Conservation (phyloP, 2,888 invertebrate genomes). For the Anagyrus pseudococci region DNA sequence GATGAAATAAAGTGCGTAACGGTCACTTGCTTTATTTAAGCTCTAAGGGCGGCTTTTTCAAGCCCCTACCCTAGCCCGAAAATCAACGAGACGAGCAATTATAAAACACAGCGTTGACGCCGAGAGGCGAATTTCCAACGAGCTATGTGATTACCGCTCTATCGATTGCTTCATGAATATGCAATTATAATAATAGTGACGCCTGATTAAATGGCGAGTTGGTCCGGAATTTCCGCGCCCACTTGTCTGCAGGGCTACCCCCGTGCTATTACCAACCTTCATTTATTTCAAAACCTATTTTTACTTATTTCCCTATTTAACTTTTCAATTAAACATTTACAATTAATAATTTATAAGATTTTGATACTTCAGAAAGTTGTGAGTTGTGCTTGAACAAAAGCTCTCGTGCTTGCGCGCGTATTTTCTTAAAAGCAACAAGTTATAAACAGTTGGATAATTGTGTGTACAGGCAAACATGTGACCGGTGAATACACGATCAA, state of each 20-base stretch:
- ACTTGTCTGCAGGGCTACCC: too few relatives aligned
- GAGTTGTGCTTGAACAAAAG: too few relatives aligned
- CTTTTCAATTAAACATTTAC: too few relatives aligned
- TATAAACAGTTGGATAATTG: too few relatives aligned
- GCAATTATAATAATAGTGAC: constrained; percentile 24
- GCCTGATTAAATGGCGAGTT: constrained; percentile 20
- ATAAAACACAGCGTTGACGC: constrained; percentile 5
- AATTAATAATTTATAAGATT: too few relatives aligned
- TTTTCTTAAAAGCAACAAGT: too few relatives aligned
- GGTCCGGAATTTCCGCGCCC: constrained; percentile 5
- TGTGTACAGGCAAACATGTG: constrained; percentile 51
- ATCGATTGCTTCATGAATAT: constrained; percentile 30
- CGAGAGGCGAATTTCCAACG: constrained; percentile 9
- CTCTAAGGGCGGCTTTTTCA: too few relatives aligned
- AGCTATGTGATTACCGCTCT: constrained; percentile 15
- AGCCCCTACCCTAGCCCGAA: too few relatives aligned
- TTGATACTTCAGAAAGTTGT: too few relatives aligned
- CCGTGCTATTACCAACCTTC: neutral
- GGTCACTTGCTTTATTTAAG: too few relatives aligned
- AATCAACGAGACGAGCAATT: constrained; percentile 5
- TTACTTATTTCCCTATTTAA: neutral
- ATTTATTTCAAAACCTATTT: neutral
- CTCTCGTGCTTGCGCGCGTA: too few relatives aligned
- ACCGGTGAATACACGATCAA: constrained; percentile 59
- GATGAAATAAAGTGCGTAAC: neutral